These are phyloP conservation scores for Pogona vitticeps DNA, from an alignment of 2,113 vertebrate genomes.

Conservation along the genomic window DNA sequence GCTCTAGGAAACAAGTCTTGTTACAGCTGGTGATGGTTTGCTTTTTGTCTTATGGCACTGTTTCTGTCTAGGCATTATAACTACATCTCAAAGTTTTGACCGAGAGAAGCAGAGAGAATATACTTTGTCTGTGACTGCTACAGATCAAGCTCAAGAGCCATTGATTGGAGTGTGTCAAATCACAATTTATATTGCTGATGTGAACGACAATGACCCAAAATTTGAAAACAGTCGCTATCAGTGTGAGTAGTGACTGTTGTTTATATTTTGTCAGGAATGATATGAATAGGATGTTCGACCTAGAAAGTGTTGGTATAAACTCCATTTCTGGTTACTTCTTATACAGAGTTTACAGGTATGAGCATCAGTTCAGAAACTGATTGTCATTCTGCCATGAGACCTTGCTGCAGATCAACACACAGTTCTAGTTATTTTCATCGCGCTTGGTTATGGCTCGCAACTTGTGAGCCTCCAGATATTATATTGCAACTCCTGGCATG, in stretches of 20 bases:
- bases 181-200: constrained; percentile 80
- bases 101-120: constrained; percentile 85
- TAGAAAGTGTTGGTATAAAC: neutral
- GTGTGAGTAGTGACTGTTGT: constrained; percentile 69
- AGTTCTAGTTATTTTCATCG: no score
- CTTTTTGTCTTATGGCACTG: neutral
- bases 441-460: no score
- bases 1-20: neutral
- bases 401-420: no score
- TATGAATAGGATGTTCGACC: neutral
- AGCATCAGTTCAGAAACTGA: no score
- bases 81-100: constrained; percentile 82
- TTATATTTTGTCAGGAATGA: neutral
- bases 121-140: constrained; percentile 83
- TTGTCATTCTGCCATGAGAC: no score
- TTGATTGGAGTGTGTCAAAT: constrained; percentile 86
- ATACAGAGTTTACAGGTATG: neutral
- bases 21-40: neutral
- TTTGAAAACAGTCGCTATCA: constrained; percentile 91
- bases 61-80: constrained; percentile 81
- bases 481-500: no score
- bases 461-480: no score
- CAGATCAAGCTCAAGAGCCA: constrained; percentile 84
- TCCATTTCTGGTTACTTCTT: neutral
- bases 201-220: constrained; percentile 90